Base-by-base conservation (phyloP, 2,113 vertebrate species). In the Corynorhinus townsendii region DNA sequence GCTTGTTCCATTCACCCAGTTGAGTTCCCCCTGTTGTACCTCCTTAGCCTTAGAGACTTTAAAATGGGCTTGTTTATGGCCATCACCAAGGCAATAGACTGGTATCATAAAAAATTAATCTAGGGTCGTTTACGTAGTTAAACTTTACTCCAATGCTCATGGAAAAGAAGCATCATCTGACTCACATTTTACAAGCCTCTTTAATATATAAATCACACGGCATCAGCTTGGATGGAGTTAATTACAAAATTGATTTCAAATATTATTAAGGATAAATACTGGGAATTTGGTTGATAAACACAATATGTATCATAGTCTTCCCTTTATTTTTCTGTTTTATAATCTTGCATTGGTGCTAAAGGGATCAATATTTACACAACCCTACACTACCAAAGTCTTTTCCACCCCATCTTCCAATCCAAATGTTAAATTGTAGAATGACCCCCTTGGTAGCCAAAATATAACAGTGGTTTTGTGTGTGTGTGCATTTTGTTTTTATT, bases 351-450 rank as follows among this genome's bases (percentile, higher is more conserved):
- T 38, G 15, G 14, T 77, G 11, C 59, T 35, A 38, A 95, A 93
- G 47, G 0, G 17, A 5, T 72, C 71, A n/a, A 0, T 59, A 40
- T 73, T 81, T 92, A 56, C 22, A 43, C 38, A 64, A 68, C 30
- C 35, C 20, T 2, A 35, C 79, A 47, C 20, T 15, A 73, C 47
- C 45, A 94, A 75, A 95, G 22, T 69, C 22, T 96, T 84, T 96
- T 72, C 20, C 49, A 80, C 26, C n/a, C 19, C 80, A 92, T 97
- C 96, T 97, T 69, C 69, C 96, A 92, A 84, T 15, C 62, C 94
- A 95, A 97, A 97, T 92, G 84, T 59, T 95, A 72, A 90, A 77
- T 16, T 94, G 14, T 68, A 86, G 69, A 91, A 73, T 95, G 35
- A 14, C 30, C 28, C 47, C 72, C 92, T 45, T 92, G 43, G 76